These are phyloP conservation scores for Mantis religiosa DNA, from an alignment of 2,888 invertebrate species.

Conservation along the genomic window DNA sequence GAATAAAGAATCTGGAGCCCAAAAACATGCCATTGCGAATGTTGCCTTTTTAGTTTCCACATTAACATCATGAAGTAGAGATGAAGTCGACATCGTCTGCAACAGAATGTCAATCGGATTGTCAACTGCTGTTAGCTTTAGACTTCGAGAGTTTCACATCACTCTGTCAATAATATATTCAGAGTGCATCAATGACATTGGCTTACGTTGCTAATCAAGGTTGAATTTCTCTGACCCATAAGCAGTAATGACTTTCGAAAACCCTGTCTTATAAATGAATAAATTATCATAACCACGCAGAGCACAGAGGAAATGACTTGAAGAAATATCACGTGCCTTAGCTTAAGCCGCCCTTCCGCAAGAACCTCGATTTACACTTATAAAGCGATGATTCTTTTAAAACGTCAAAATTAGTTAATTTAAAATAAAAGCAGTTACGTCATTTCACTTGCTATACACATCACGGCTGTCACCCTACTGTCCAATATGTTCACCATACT, in stretches of 20 bases:
- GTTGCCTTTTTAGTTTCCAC: conserved; percentile 69
- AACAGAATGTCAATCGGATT: not conserved
- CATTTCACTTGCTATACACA: too few relatives aligned
- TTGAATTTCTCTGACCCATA: conserved; percentile 6
- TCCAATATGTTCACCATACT: too few relatives aligned
- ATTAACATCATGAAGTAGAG: conserved; percentile 60
- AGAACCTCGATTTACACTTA: not conserved
- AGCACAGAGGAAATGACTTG: not conserved
- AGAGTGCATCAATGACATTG: not conserved
- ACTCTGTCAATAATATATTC: not conserved
- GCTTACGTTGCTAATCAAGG: not conserved
- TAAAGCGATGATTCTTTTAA: not conserved
- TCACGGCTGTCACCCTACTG: too few relatives aligned
- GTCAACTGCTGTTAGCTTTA: not conserved
- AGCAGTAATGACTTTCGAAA: not conserved
- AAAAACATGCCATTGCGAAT: conserved; percentile 92
- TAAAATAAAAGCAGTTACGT: too few relatives aligned
- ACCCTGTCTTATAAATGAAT: not conserved
- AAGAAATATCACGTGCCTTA: not conserved
- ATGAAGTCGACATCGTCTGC: conserved; percentile 15
- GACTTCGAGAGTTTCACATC: not conserved
- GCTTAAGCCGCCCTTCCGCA: not conserved
- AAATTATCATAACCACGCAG: not conserved
- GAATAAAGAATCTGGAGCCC: conserved; percentile 84
- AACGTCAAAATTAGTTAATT: not conserved